Conservation (phyloP, 92 coral and sea anemone species). For the Porites rus region DNA sequence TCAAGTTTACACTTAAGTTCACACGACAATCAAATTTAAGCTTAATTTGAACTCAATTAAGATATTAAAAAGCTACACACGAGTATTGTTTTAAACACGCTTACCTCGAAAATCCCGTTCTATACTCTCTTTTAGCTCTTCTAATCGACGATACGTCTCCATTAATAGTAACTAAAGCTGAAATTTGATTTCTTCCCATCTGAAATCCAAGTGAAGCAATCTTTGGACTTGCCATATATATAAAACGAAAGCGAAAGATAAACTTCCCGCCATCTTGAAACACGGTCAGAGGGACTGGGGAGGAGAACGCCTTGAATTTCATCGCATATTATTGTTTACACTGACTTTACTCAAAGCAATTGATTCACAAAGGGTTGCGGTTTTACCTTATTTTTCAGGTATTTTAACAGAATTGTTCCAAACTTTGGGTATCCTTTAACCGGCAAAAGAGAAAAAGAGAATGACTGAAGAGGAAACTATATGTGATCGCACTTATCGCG, state of each 20-base stretch:
- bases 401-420: background rate
- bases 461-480: constrained; percentile 78
- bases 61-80: too few relatives aligned
- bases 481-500: constrained; percentile 80
- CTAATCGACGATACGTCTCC: constrained; percentile 16
- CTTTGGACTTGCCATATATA: background rate
- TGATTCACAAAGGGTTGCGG: too few relatives aligned
- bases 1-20: too few relatives aligned
- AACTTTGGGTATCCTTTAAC: background rate
- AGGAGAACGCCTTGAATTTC: constrained; percentile 16
- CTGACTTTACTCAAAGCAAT: background rate
- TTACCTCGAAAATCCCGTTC: constrained; percentile 47
- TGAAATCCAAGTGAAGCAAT: constrained; percentile 2
- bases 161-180: constrained; percentile 41
- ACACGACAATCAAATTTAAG: too few relatives aligned
- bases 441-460: background rate
- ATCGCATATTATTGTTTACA: background rate
- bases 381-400: too few relatives aligned
- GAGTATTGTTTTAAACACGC: background rate
- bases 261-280: constrained; percentile 55
- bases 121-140: constrained; percentile 51
- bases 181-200: constrained; percentile 41
- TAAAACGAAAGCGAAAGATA: background rate
- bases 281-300: constrained; percentile 19
- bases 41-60: too few relatives aligned